A percentile compares a stretch with the other conserved stretches of the same genome.
These are phyloP conservation scores for Xiphophorus maculatus DNA, from an alignment of 2,113 vertebrate species.

Conservation along the genomic window DNA sequence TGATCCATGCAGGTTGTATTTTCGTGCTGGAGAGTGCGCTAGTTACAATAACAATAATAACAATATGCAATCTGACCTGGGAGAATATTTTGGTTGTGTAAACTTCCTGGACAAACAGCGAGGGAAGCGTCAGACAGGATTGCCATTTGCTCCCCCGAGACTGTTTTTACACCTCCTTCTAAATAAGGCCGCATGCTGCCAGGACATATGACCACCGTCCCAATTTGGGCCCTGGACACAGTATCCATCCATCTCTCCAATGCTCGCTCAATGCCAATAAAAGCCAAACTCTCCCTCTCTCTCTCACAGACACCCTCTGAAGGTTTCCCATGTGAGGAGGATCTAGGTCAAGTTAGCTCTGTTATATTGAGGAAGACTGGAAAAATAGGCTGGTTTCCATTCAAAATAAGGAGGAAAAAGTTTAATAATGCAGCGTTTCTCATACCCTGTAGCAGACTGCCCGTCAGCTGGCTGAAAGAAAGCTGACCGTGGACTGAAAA, in stretches of 20 bases:
- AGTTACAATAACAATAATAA: constrained; percentile 57
- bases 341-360: constrained; percentile 33
- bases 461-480: too few species aligned
- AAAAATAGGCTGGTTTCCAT: constrained; percentile 26
- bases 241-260: constrained; percentile 80
- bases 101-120: constrained; percentile 75
- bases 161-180: constrained; percentile 90
- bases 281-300: constrained; percentile 58
- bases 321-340: constrained; percentile 76
- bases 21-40: constrained; percentile 36
- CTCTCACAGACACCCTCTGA: constrained; percentile 31
- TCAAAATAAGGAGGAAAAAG: constrained; percentile 51
- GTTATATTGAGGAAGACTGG: constrained; percentile 32
- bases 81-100: constrained; percentile 67
- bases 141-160: constrained; percentile 83
- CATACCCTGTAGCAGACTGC: too few species aligned
- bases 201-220: constrained; percentile 81
- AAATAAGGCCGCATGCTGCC: constrained; percentile 87
- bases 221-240: constrained; percentile 83
- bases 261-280: constrained; percentile 81
- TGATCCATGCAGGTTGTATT: constrained; percentile 42
- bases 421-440: too few species aligned
- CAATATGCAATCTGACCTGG: constrained; percentile 58
- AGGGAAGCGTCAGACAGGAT: constrained; percentile 79
- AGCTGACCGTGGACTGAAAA: too few species aligned